Base-by-base conservation (phyloP, 2,113 vertebrate species). In the Lota lota region DNA sequence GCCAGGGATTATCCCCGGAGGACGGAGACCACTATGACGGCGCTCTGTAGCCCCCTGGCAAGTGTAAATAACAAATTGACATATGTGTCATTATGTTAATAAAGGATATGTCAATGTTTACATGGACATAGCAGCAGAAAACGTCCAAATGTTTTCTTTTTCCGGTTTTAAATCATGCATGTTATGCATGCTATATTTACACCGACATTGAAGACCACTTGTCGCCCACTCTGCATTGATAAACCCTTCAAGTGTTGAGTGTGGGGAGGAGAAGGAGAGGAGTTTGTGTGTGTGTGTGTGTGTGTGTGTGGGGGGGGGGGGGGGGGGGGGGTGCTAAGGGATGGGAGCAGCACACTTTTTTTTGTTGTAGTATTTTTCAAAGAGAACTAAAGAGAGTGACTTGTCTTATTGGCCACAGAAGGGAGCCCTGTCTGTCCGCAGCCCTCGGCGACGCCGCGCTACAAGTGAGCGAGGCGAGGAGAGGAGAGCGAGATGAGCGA, bases 51-150 rank as follows among this genome's bases (percentile, higher is more conserved):
- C 67, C 80, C 77, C 3, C 20, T 50, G 78, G 87, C 79, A 47
- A 63, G 69, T 66, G 70, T 88, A 84, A 86, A 90, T 87, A 82
- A 84, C 82, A 65, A 67, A 87, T 82, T 61, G 74, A 78, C 69
- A 70, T 40, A 36, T 64, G 60, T 79, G 84, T 84, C 78, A 75
- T 56, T 63, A 69, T 62, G 71, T 78, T 84, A 84, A 88, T 84
- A 75, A 81, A 60, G 58, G 12, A 51, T 54, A 18, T 72, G 16
- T 61, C 28, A 66, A 56, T 64, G 21, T 59, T 59, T 59, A 59
- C 57, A 56, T 56, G 15, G 15, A 56, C 15, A 15, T n/a, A 4
- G n/a, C 53, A 15, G n/a, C 11, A 56, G 2, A 19, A 19, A 58
- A 8, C 56, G 3, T 19, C 10, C 10, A 14, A 58, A 17, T 56